Evolutionary conservation across 2,113 vertebrate genomes (phyloP).

Genomic region (Phalacrocorax brasilianus): DNA sequence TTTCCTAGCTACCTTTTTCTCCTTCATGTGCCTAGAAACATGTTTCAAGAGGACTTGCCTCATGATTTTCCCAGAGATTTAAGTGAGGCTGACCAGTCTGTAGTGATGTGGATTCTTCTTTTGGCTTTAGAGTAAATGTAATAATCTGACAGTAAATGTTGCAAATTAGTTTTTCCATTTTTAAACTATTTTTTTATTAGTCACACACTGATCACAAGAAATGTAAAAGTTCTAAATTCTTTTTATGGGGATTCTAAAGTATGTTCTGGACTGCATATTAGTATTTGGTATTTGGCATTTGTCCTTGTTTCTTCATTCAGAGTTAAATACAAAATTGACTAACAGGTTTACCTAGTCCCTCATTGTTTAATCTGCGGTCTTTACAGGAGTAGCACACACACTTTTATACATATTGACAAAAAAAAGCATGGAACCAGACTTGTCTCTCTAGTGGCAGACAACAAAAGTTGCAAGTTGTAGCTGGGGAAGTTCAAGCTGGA

Average conservation of each 20-base stretch:
- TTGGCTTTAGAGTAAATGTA: neutral
- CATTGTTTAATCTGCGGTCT: neutral
- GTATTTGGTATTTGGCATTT: neutral
- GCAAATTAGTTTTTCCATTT: neutral
- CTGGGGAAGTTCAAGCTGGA: neutral
- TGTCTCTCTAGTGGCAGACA: neutral
- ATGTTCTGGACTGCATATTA: neutral
- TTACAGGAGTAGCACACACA: neutral
- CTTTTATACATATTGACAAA: neutral
- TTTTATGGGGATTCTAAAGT: neutral
- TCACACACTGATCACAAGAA: neutral
- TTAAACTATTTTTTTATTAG: neutral
- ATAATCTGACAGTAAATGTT: neutral
- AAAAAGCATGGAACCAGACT: neutral
- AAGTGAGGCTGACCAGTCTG: neutral
- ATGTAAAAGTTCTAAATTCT: neutral
- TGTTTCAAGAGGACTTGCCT: neutral
- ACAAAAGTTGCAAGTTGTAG: neutral
- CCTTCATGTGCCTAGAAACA: neutral
- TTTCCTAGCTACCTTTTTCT: neutral
- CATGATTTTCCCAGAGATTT: neutral
- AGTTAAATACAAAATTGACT: neutral
- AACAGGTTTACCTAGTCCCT: neutral
- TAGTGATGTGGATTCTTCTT: neutral
- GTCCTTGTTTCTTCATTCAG: neutral